Base-by-base conservation (phyloP, 2,797 vertebrate genomes). In the Chrosomus eos region DNA sequence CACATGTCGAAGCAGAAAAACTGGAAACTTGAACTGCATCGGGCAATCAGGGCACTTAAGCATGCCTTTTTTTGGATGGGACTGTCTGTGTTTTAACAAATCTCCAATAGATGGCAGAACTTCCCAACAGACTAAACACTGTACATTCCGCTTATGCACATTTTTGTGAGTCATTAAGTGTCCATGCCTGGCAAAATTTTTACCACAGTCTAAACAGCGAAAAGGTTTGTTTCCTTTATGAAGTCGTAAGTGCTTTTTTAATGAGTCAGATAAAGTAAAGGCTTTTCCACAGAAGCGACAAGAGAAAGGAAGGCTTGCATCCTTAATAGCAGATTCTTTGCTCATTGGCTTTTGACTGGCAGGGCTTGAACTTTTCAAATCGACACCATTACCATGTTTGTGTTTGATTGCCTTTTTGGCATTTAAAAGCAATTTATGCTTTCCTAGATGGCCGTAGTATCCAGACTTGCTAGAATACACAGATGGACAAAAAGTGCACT, bases 41-140 rank as follows among this genome's bases (percentile, higher is more conserved):
- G 82, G 68, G 83, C 95, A 96, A 40, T 95, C 94, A 45, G 95
- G 95, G 84, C 95, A 96, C 82, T 94, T 89, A 79, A 96, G 93
- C 84, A 73, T 88, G 58, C 94, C 94, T 64, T 79, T 95, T 88
- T 93, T 92, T 23, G 81, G 85, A 88, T 96, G 95, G 36, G 91
- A 81, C 31, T 85, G 90, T 88, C 94, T 92, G 83, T 96, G 95
- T 60, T 95, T 90, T 66, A 96, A 89, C 81, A 96, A 90, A 79
- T 95, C 94, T 78, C 90, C 91, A 88, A 95, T 87, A 73, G 88
- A 93, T 73, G 92, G 91, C 77, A 95, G 80, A 87, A 95, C 91
- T 88, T 93, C 94, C 86, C 81, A 92, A 88, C 95, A 96, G 80
- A 94, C 92, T 28, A 93, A 94, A 87, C 95, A 96, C 83, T 95